These are phyloP conservation scores for Sturnira hondurensis DNA, from an alignment of 2,113 vertebrate species.

Conservation along the genomic window DNA sequence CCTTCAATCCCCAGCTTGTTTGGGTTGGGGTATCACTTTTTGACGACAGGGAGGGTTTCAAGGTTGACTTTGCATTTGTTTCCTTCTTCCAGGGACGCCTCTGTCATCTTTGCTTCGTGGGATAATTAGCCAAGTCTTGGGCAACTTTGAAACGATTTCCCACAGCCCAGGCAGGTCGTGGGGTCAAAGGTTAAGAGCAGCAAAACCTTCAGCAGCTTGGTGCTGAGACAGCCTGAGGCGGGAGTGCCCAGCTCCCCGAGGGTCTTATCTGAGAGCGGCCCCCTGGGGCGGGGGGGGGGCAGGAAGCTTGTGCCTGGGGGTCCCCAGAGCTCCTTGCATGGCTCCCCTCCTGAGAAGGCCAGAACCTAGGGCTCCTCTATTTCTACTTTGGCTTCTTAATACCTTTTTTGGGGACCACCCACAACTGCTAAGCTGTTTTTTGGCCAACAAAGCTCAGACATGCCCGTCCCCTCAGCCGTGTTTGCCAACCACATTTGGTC, in stretches of 20 bases:
- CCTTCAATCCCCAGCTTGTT: background rate
- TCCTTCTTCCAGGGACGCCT: background rate
- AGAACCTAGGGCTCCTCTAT: background rate
- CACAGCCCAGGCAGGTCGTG: background rate
- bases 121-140: background rate
- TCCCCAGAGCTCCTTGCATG: background rate
- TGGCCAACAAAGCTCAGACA: background rate
- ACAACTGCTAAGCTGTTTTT: background rate
- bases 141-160: background rate
- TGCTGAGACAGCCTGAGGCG: too few species aligned
- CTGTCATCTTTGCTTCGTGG: background rate
- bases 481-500: background rate
- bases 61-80: background rate
- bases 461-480: fast-evolving
- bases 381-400: background rate
- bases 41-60: background rate
- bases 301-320: background rate
- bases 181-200: background rate
- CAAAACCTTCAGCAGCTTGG: background rate
- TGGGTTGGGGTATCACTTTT: background rate
- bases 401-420: background rate
- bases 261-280: background rate
- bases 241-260: fast-evolving
- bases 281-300: too few species aligned
- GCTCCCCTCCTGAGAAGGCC: background rate